These are phyloP conservation scores for Anser brachyrhynchus DNA, from an alignment of 2,113 vertebrate genomes.

Conservation along the genomic window DNA sequence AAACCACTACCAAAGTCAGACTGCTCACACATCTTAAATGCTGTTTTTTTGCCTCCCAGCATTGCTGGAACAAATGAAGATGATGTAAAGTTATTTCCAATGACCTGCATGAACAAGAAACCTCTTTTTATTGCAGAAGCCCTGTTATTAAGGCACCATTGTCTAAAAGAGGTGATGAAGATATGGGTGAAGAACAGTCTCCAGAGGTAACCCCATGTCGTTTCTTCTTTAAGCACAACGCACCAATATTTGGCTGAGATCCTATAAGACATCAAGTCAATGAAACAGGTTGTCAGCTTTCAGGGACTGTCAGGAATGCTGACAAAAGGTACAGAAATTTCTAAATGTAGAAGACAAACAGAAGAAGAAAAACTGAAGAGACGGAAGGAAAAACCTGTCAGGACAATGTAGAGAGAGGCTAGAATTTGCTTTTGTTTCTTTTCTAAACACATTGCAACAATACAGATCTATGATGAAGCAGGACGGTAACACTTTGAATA, in stretches of 20 bases:
- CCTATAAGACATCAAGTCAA: neutral
- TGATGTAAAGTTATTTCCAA: neutral
- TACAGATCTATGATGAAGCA: accelerated
- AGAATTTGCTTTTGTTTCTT: neutral
- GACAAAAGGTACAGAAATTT: neutral
- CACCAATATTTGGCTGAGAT: neutral
- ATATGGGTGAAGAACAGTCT: neutral
- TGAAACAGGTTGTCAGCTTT: neutral
- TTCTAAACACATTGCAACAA: neutral
- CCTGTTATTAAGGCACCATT: neutral
- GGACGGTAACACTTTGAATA: neutral
- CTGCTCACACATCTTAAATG: neutral
- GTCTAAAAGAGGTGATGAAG: neutral
- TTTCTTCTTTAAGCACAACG: neutral
- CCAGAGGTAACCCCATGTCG: neutral
- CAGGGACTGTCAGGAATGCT: neutral
- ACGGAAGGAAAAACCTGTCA: neutral
- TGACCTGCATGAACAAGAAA: neutral
- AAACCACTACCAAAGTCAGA: neutral
- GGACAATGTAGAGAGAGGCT: neutral
- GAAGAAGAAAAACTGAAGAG: neutral
- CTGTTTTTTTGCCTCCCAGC: neutral
- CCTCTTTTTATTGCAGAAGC: neutral
- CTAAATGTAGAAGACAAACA: neutral
- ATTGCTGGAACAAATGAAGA: neutral